Evolutionary conservation across 92 coral and sea anemone species (phyloP).

Genomic region (Palythoa grandis): DNA sequence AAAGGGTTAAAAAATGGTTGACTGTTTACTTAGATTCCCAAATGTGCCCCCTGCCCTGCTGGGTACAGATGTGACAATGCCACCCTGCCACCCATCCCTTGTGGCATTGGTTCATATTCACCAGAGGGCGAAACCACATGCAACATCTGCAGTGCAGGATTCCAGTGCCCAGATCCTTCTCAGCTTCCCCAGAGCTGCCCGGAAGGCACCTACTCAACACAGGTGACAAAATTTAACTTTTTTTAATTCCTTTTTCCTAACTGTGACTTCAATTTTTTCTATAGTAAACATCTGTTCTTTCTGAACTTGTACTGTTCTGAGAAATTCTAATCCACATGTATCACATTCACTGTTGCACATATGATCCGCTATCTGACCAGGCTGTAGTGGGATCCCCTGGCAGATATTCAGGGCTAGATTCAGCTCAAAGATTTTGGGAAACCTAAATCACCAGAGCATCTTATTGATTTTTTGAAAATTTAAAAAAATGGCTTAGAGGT

Average conservation of each 20-base stretch:
- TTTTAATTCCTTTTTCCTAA: not conserved
- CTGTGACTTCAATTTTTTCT: too few relatives aligned
- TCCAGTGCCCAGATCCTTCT: slow-evolving; percentile 93
- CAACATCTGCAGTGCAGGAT: slow-evolving; percentile 77
- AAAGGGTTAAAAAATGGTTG: not conserved
- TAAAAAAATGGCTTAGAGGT: too few relatives aligned
- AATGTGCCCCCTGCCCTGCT: slow-evolving; percentile 93
- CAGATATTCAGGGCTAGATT: too few relatives aligned
- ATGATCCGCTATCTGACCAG: too few relatives aligned
- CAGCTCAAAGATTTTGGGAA: too few relatives aligned
- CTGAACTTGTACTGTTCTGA: too few relatives aligned
- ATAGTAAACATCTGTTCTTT: too few relatives aligned
- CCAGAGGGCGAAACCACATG: slow-evolving; percentile 76
- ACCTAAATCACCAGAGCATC: too few relatives aligned
- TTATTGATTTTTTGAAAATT: too few relatives aligned
- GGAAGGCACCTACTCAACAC: slow-evolving; percentile 78
- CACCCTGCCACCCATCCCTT: slow-evolving; percentile 92
- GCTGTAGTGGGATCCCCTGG: too few relatives aligned
- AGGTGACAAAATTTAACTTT: slow-evolving; percentile 49
- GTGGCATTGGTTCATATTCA: slow-evolving; percentile 83
- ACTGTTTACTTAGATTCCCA: slow-evolving; percentile 65
- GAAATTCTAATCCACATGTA: too few relatives aligned
- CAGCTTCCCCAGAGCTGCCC: slow-evolving; percentile 77
- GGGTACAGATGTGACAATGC: slow-evolving; percentile 90
- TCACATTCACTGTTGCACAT: too few relatives aligned